Base-by-base conservation (phyloP, 2,113 vertebrate genomes). In the Bujurquina vittata region DNA sequence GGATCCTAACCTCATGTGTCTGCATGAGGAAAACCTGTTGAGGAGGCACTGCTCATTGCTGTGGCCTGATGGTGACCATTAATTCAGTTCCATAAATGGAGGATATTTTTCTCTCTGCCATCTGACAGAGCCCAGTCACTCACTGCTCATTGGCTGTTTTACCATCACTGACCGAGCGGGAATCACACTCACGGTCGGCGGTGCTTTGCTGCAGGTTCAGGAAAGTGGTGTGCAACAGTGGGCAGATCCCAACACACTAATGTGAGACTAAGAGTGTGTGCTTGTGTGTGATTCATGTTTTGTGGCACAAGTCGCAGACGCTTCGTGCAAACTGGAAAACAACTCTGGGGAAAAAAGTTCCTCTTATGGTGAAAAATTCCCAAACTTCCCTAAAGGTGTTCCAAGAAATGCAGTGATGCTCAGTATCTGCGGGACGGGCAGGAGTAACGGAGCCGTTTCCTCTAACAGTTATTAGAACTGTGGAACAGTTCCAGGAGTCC, bases 351-450 rank as follows among this genome's bases (percentile, higher is more conserved):
- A 17, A 35, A 40, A 63, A 63, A 8, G 18, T 37, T 37, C n/a
- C 60, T 37, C 6, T 0, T 40, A 35, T 40, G 22, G 20, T 40
- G 0, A 63, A 63, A 63, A 40, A 40, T 37, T 22, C 33, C 20
- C 20, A 0, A 40, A 14, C n/a, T 63, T 7, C 61, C 35, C 61
- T 40, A n/a, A 63, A 63, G 35, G 23, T 23, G 20, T 63, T 63
- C 35, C 14, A 22, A 20, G 1, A 40, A 35, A 22, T 4, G 0
- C 35, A 40, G 61, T 2, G 11, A 40, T n/a, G 14, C 11, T 40
- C 61, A 22, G 35, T 0, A 63, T 22, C 61, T 63, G 35, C 35
- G 40, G 61, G 0, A 15, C 15, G 4, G 1, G 40, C 61, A 5
- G 61, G 20, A 63, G 7, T 40, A 1, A 63, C 7, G 33, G 11